Conservation (phyloP, 2,113 vertebrate species). For the Oplegnathus fasciatus region DNA sequence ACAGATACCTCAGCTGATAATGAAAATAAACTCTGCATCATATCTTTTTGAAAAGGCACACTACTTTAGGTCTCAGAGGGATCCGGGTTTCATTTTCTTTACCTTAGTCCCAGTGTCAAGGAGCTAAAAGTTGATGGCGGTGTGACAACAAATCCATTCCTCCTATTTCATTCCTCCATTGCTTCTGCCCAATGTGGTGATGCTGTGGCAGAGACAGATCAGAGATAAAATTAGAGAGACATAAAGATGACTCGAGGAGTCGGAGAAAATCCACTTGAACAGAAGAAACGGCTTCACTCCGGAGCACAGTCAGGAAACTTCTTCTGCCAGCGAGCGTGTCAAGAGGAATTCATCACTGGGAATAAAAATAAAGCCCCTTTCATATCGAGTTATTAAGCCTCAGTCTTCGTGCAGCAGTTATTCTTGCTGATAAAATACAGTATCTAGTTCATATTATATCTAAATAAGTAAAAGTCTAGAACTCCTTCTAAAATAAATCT, state of each 20-base stretch:
- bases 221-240: conserved; percentile 76
- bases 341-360: conserved; percentile 62
- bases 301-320: conserved; percentile 57
- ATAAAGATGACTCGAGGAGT: conserved; percentile 63
- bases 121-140: conserved; percentile 61
- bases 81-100: conserved; percentile 71
- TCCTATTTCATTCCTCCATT: conserved; percentile 31
- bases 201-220: conserved; percentile 61
- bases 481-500: conserved; percentile 22
- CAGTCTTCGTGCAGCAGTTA: conserved; percentile 39
- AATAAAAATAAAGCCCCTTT: conserved; percentile 67
- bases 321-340: conserved; percentile 58
- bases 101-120: conserved; percentile 52
- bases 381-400: conserved; percentile 65
- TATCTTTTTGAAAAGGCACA: conserved; percentile 48
- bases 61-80: conserved; percentile 44
- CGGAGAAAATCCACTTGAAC: conserved; percentile 36
- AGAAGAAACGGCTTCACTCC: conserved; percentile 48
- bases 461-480: conserved; percentile 39
- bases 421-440: conserved; percentile 45
- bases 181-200: conserved; percentile 25
- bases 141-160: conserved; percentile 69
- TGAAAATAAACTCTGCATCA: conserved; percentile 60
- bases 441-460: conserved; percentile 42
- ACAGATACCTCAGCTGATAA: conserved; percentile 37